Evolutionary conservation across 2,797 vertebrate species (phyloP), one percentile per base, ranked within the genome.

Genomic region (Danio kyathit): DNA sequence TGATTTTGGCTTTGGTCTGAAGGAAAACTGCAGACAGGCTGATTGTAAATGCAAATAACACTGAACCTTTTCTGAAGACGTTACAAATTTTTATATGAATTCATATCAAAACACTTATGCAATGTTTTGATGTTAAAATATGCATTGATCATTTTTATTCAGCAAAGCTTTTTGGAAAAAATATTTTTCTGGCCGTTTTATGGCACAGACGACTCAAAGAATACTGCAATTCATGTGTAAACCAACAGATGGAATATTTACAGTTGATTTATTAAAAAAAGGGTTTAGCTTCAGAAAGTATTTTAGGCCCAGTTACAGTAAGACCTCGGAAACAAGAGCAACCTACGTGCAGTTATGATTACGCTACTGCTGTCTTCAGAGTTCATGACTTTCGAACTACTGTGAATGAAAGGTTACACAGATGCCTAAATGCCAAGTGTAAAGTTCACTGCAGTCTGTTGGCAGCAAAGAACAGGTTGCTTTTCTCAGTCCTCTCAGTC

Each of bases 391-490:
- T 63, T 48, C 76, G 43, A 86, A 87, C 85, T 59, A 56, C 0
- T 70, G 79, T 5, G 69, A 85, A 69, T 29, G 13, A 90, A 91
- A 93, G 89, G 89, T 91, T 88, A 80, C 12, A 44, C 54, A 51
- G 4, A 49, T 43, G 49, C 83, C 78, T 43, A 65, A 91, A 89
- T 88, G 84, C 85, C 88, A 89, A 54, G 14, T 5, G n/a, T 9
- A 11, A 8, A 56, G 19, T 38, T 77, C 19, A 57, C 51, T 17
- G 14, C 12, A 9, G n/a, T 43, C 38, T 0, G n/a, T 13, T 65
- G 60, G 16, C 60, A 74, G 16, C 19, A 54, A 70, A 43, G 17
- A 41, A 43, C 41, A 54, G 12, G 9, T 17, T 19, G 12, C 5
- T 80, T 76, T 73, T 73, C 65, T 66, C 88, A 41, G 49, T 79